phyloP scores from a whole-genome alignment of 1,140 invertebrate species.

The Trachymyrmex cornetzi region DNA sequence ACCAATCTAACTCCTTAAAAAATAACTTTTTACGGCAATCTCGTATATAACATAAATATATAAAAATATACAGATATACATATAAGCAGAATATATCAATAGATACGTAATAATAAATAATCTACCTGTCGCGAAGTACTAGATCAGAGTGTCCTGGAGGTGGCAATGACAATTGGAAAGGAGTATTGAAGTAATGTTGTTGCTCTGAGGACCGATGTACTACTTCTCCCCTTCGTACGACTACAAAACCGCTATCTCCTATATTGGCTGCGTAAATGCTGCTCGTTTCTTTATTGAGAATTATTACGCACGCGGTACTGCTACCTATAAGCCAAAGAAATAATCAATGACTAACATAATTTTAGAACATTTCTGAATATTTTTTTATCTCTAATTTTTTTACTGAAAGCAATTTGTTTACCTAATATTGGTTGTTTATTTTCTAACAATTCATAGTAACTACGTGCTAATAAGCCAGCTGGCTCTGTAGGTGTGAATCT shows the following conservation, averaged over 20 bases:
- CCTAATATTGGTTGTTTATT: conserved; percentile 97
- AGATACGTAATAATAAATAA: not conserved
- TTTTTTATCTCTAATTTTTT: not conserved
- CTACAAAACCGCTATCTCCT: conserved; percentile 98
- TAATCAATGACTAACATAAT: conserved; percentile 13
- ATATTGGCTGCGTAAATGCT: conserved; percentile 98
- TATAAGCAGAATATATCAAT: not conserved
- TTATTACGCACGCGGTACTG: conserved; percentile 98
- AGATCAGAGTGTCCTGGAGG: conserved; percentile 95
- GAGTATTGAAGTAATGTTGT: conserved; percentile 99
- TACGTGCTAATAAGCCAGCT: conserved; percentile 94
- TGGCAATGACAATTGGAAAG: conserved; percentile 97
- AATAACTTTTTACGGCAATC: not conserved
- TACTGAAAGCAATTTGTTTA: conserved; percentile 77
- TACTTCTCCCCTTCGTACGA: conserved; percentile 94
- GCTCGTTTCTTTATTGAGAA: conserved; percentile 95
- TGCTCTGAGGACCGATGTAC: conserved; percentile 98
- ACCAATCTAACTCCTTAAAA: no score
- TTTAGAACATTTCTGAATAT: not conserved
- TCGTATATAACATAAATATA: not conserved
- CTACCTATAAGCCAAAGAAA: conserved; percentile 90
- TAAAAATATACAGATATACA: conserved; percentile 39
- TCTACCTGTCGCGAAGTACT: conserved; percentile 95
- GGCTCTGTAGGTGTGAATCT: conserved; percentile 95
- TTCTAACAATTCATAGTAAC: conserved; percentile 96